Conservation (phyloP, 2,888 invertebrate genomes). For the Brachylomia viminalis region DNA sequence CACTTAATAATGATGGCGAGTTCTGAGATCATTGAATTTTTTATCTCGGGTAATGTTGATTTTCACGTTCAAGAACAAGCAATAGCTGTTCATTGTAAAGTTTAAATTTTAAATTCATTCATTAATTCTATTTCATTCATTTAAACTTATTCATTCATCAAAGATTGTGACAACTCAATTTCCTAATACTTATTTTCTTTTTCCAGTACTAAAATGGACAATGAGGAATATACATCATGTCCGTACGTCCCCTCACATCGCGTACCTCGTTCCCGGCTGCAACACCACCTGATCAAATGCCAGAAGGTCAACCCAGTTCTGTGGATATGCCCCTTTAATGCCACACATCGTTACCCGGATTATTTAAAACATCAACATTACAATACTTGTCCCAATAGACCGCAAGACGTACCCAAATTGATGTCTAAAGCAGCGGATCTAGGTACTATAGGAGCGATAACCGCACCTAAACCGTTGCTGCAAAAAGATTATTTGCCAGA, state of each 20-base stretch:
- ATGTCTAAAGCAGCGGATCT: rapidly evolving
- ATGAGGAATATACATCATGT: conserved; percentile 83
- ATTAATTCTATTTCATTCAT: too few relatives aligned
- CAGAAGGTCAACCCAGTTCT: conserved; percentile 82
- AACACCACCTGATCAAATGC: conserved; percentile 90
- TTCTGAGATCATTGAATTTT: too few relatives aligned
- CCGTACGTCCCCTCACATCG: conserved; percentile 89
- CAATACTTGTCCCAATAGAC: conserved; percentile 21
- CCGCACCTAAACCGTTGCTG: conserved; percentile 65
- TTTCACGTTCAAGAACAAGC: neutral
- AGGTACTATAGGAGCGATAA: conserved; percentile 36
- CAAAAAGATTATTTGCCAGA: conserved; percentile 72
- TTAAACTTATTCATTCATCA: too few relatives aligned
- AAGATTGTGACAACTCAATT: neutral
- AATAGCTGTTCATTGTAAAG: too few relatives aligned
- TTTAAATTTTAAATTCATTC: too few relatives aligned
- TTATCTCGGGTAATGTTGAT: too few relatives aligned
- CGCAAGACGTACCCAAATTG: rapidly evolving
- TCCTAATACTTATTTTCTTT: neutral
- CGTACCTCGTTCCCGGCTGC: conserved; percentile 87
- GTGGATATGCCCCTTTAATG: conserved; percentile 90
- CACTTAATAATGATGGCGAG: neutral
- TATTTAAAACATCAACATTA: conserved; percentile 44
- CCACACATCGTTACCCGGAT: conserved; percentile 85
- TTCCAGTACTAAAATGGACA: conserved; percentile 57